Conservation (phyloP, 2,113 vertebrate species). For the Hydrolagus affinis region DNA sequence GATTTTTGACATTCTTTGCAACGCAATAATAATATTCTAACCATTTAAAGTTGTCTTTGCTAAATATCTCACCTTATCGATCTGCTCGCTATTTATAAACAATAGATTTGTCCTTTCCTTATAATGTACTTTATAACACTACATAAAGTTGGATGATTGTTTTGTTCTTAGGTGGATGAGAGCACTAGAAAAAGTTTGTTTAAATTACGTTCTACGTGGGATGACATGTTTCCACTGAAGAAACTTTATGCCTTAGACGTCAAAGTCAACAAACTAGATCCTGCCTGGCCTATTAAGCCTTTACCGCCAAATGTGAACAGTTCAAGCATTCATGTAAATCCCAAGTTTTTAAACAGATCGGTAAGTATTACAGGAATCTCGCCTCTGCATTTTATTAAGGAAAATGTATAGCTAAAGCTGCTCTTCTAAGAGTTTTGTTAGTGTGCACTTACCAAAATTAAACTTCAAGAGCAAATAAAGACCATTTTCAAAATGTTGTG, state of each 20-base stretch:
- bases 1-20: neutral
- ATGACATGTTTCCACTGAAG: slow-evolving; percentile 93
- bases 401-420: neutral
- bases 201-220: slow-evolving; percentile 97
- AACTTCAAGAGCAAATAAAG: slow-evolving; percentile 19
- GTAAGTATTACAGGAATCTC: slow-evolving; percentile 61
- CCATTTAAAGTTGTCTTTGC: neutral
- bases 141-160: slow-evolving; percentile 67
- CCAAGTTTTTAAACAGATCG: slow-evolving; percentile 90
- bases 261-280: slow-evolving; percentile 87
- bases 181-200: slow-evolving; percentile 98
- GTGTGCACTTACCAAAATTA: neutral
- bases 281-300: slow-evolving; percentile 96
- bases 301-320: slow-evolving; percentile 85
- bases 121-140: neutral
- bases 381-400: neutral
- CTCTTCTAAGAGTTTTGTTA: neutral
- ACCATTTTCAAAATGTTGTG: slow-evolving; percentile 30
- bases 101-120: neutral
- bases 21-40: too few species aligned
- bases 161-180: slow-evolving; percentile 95
- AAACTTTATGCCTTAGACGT: slow-evolving; percentile 91
- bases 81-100: neutral
- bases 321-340: slow-evolving; percentile 97
- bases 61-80: neutral